Evolutionary conservation across 2,888 invertebrate species (phyloP).

Genomic region (Latrodectus elegans): DNA sequence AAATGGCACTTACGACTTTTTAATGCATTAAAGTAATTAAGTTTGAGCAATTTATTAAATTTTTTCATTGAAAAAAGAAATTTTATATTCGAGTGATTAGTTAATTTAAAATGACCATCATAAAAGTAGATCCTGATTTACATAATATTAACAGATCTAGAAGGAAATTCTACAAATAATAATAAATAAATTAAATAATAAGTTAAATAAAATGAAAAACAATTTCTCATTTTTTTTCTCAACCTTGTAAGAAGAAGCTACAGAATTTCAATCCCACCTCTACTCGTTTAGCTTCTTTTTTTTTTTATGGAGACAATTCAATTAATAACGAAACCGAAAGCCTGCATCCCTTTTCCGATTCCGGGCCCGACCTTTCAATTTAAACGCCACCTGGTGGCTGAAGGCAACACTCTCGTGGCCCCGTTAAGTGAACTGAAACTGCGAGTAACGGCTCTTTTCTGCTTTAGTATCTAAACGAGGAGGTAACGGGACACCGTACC

Average conservation of each 20-base stretch:
- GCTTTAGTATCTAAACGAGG: conserved; percentile 40
- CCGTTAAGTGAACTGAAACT: conserved; percentile 62
- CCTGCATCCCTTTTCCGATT: neutral
- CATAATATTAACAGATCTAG: too few species aligned
- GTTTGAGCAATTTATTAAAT: too few species aligned
- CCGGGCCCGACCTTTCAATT: conserved; percentile 4
- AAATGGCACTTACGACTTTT: too few species aligned
- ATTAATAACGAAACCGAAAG: conserved; percentile 4
- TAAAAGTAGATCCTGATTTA: too few species aligned
- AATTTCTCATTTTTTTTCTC: neutral
- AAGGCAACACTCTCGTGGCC: conserved; percentile 38
- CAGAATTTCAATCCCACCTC: conserved; percentile 6
- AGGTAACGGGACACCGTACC: conserved; percentile 37
- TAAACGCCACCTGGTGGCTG: conserved; percentile 32
- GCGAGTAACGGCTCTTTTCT: conserved; percentile 46
- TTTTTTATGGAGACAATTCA: neutral
- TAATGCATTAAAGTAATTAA: too few species aligned
- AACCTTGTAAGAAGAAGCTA: conserved; percentile 5
- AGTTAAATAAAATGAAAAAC: too few species aligned
- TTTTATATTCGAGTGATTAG: too few species aligned
- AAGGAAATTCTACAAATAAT: too few species aligned
- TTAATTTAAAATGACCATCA: too few species aligned
- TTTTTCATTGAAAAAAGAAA: too few species aligned
- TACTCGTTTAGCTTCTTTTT: neutral
- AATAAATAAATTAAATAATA: too few species aligned